Conservation (phyloP, 2,888 invertebrate genomes). For the Netelia inedita region DNA sequence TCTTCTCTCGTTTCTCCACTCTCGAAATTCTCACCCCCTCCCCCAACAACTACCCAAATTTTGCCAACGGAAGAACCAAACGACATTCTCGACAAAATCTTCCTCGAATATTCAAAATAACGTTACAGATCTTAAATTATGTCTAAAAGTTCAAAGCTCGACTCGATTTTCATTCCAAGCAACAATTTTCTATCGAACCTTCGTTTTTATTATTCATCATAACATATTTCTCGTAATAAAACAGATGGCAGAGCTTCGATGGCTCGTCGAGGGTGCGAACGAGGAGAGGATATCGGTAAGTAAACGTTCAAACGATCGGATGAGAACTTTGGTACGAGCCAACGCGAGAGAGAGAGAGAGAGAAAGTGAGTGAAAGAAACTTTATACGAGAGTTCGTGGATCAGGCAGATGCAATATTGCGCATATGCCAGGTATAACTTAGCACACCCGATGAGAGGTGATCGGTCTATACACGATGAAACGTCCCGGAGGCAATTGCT, state of each 20-base stretch:
- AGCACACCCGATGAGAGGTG: slow-evolving; percentile 37
- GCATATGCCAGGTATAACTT: slow-evolving; percentile 53
- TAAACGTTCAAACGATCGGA: slow-evolving; percentile 40
- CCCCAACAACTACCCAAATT: not conserved
- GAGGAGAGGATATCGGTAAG: slow-evolving; percentile 20
- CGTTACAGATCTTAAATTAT: not conserved
- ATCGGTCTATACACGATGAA: slow-evolving; percentile 32
- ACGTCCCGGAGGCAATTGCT: slow-evolving; percentile 60
- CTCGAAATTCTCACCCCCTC: slow-evolving; percentile 35
- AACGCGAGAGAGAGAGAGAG: slow-evolving; percentile 1
- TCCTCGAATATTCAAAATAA: not conserved
- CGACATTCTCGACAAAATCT: not conserved
- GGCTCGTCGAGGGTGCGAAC: slow-evolving; percentile 30
- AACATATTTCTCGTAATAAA: not conserved
- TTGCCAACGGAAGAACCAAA: not conserved
- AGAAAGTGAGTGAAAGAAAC: slow-evolving; percentile 4
- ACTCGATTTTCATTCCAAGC: not conserved
- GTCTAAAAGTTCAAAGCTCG: not conserved
- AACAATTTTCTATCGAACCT: not conserved
- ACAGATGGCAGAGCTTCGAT: slow-evolving; percentile 45
- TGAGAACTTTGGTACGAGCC: slow-evolving; percentile 39
- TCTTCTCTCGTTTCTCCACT: slow-evolving; percentile 34
- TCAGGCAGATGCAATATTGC: slow-evolving; percentile 33
- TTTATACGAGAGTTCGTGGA: slow-evolving; percentile 44
- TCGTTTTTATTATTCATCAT: not conserved